phyloP scores from a whole-genome alignment of 2,113 vertebrate species.

The Parus major region DNA sequence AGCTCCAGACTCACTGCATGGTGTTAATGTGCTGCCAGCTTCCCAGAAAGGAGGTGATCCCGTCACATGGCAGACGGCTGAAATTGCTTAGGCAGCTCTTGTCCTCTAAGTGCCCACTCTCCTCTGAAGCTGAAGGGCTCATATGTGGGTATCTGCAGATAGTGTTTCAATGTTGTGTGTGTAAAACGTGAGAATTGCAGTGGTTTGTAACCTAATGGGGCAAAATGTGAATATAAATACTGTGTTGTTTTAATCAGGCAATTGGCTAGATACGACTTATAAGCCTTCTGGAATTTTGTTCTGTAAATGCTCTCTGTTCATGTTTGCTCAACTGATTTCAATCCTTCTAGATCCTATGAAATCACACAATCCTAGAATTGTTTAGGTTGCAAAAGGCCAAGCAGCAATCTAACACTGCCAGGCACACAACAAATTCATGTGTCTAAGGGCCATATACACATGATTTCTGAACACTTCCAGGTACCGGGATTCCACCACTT shows the following conservation, averaged over 20 bases:
- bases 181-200: neutral
- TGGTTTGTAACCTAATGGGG: neutral
- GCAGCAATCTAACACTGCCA: neutral
- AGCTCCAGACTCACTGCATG: neutral
- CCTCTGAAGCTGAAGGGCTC: neutral
- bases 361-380: neutral
- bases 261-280: neutral
- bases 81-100: neutral
- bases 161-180: neutral
- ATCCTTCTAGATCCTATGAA: neutral
- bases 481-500: accelerated
- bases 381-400: neutral
- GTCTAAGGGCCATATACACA: neutral
- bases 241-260: neutral
- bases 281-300: neutral
- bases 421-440: neutral
- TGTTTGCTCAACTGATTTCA: neutral
- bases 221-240: neutral
- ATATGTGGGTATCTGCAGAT: neutral
- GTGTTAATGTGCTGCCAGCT: neutral
- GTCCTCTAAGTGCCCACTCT: neutral
- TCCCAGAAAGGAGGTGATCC: neutral
- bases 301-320: neutral
- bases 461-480: neutral
- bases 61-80: neutral